Conservation (phyloP, 2,797 vertebrate genomes). For the Onychomys leucogaster region DNA sequence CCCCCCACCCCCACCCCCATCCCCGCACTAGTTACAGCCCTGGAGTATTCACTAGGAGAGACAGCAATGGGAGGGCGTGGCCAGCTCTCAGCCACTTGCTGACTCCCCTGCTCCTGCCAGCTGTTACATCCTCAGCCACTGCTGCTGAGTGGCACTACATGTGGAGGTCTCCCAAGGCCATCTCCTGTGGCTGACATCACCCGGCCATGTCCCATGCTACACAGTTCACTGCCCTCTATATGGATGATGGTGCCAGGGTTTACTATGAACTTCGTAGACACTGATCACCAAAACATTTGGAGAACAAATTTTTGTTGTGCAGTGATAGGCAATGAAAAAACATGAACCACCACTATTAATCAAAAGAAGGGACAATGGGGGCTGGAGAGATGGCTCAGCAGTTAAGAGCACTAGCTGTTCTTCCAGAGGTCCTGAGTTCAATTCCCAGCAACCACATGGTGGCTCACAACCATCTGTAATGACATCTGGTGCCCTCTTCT, state of each 20-base stretch:
- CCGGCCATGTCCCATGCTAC: accelerated
- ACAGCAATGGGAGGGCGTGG: not conserved
- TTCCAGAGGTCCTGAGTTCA: too few species aligned
- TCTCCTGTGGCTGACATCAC: accelerated
- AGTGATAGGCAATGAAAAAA: not conserved
- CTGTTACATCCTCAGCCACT: not conserved
- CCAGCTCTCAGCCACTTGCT: not conserved
- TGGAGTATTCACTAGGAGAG: not conserved
- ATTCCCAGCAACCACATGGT: too few species aligned
- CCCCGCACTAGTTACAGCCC: not conserved
- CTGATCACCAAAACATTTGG: too few species aligned
- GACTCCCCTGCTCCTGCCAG: not conserved
- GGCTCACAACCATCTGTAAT: too few species aligned
- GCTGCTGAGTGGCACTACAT: too few species aligned
- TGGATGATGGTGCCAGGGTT: not conserved
- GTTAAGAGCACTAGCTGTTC: too few species aligned
- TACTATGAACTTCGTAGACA: not conserved
- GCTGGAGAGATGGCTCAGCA: too few species aligned
- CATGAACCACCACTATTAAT: not conserved
- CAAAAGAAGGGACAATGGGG: not conserved
- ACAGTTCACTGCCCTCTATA: not conserved
- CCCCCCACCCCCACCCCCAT: too few species aligned
- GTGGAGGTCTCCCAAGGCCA: not conserved
- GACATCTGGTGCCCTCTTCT: too few species aligned
- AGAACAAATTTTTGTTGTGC: not conserved